A percentile compares a stretch with the other conserved stretches of the same genome.
These are phyloP conservation scores for Tineola bisselliella DNA, from an alignment of 2,888 invertebrate species.

Conservation along the genomic window DNA sequence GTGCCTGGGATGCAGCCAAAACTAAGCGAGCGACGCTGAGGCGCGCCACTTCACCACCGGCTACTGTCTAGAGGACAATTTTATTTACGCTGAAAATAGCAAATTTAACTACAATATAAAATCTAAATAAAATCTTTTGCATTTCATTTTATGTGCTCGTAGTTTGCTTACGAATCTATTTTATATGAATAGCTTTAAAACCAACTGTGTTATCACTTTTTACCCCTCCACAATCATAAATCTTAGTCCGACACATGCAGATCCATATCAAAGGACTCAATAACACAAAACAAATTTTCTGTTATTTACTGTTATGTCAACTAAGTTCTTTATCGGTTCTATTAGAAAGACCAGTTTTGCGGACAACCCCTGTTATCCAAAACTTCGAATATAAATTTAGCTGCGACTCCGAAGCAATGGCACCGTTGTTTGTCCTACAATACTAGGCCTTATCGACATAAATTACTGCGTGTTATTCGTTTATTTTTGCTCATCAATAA, in stretches of 20 bases:
- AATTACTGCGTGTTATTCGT: constrained; percentile 50
- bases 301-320: constrained; percentile 34
- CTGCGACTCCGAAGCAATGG: constrained; percentile 25
- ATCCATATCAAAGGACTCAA: background rate
- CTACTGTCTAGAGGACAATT: background rate
- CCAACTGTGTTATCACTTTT: background rate
- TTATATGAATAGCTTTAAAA: background rate
- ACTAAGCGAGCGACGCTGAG: background rate
- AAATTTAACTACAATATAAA: background rate
- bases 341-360: constrained; percentile 30
- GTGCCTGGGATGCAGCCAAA: constrained; percentile 64
- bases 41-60: background rate
- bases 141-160: background rate
- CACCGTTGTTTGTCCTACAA: constrained; percentile 47
- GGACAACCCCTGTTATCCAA: constrained; percentile 31
- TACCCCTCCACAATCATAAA: background rate
- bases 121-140: background rate
- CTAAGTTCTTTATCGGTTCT: constrained; percentile 37
- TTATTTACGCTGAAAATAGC: constrained; percentile 3
- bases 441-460: constrained; percentile 47
- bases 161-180: background rate
- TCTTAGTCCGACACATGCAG: constrained; percentile 3
- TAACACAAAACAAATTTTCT: constrained; percentile 18
- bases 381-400: constrained; percentile 57
- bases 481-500: constrained; percentile 15